Evolutionary conservation across 2,888 invertebrate species (phyloP).

Genomic region (Aphrophora alni): DNA sequence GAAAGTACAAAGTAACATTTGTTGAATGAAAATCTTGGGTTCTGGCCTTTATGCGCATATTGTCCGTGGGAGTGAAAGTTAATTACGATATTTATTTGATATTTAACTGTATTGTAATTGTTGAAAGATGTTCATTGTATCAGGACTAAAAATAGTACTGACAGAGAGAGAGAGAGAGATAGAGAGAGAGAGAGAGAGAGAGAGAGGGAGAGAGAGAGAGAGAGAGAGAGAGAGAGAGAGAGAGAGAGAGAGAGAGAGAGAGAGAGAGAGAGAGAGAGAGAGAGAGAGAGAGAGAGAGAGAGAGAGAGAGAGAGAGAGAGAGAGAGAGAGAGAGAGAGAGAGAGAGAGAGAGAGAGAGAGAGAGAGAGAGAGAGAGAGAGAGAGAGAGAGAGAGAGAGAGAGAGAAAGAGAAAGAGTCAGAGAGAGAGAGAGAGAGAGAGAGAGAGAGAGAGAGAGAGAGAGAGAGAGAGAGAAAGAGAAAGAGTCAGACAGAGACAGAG

Average conservation of each 20-base stretch:
- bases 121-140: no score
- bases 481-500: background rate
- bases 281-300: background rate
- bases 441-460: background rate
- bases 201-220: background rate
- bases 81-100: no score
- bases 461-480: background rate
- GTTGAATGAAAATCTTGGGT: no score
- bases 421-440: background rate
- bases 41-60: no score
- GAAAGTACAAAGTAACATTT: no score
- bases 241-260: background rate
- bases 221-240: background rate
- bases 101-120: no score
- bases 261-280: background rate
- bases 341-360: background rate
- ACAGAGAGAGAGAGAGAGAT: no score
- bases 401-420: background rate
- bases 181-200: no score
- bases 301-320: background rate
- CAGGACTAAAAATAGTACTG: no score
- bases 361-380: background rate
- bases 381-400: background rate
- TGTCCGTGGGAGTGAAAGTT: no score
- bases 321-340: background rate